phyloP scores from a whole-genome alignment of 2,888 invertebrate genomes.

The Lasioglossum morio region DNA sequence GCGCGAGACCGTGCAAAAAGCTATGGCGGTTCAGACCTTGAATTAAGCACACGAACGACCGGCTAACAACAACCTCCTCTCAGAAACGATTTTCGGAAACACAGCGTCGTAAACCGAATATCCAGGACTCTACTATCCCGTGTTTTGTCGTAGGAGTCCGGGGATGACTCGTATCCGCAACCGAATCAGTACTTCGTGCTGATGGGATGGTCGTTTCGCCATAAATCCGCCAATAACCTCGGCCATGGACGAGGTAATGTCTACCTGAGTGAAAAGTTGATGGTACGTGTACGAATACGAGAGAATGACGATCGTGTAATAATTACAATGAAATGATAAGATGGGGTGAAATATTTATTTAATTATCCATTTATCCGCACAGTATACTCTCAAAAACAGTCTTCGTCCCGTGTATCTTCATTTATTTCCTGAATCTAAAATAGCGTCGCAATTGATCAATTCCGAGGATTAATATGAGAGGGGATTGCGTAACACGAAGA shows the following conservation, averaged over 20 bases:
- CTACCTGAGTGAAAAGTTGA: background rate
- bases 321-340: no score
- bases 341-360: no score
- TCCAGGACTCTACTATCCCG: background rate
- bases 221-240: background rate
- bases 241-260: no score
- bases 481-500: background rate
- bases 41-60: background rate
- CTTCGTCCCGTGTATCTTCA: background rate
- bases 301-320: no score
- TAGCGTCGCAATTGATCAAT: background rate
- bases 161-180: background rate
- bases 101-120: conserved; percentile 1
- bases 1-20: background rate
- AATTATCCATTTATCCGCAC: no score
- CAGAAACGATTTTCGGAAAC: background rate
- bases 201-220: no score
- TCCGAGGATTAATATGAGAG: background rate
- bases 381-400: background rate
- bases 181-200: background rate
- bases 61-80: background rate
- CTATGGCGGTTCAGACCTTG: background rate
- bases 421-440: background rate
- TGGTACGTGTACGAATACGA: no score
- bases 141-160: conserved; percentile 3